These are phyloP conservation scores for Halichondria panicea DNA, from an alignment of 37 sponge, comb jelly and placozoan genomes.

Conservation along the genomic window DNA sequence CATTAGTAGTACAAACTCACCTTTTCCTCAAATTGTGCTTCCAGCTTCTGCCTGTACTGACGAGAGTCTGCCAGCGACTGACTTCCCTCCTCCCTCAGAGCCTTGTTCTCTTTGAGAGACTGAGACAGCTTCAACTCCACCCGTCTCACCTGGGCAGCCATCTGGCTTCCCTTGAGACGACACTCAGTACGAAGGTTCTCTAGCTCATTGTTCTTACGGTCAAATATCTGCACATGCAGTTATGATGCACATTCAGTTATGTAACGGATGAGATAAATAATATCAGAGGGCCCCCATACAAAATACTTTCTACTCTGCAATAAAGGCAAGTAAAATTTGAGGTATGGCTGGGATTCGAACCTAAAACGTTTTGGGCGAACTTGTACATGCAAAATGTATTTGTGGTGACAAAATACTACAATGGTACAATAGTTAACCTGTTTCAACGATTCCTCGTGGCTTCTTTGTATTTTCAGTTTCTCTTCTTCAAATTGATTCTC, in stretches of 20 bases:
- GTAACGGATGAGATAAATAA: no score
- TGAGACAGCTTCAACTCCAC: constrained; percentile 14
- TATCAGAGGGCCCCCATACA: no score
- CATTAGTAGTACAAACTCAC: background rate
- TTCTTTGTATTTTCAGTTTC: background rate
- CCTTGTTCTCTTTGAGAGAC: background rate
- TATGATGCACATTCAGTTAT: background rate
- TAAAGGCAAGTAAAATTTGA: no score
- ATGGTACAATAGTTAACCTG: background rate
- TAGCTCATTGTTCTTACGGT: constrained; percentile 21
- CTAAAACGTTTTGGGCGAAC: no score
- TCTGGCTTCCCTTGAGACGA: background rate
- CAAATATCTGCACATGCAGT: background rate
- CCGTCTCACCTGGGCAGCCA: background rate
- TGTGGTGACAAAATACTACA: background rate
- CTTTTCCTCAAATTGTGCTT: constrained; percentile 8
- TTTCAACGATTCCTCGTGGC: constrained; percentile 2
- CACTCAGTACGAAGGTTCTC: constrained; percentile 8
- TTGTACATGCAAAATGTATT: no score
- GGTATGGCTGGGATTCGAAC: no score
- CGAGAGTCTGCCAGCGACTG: background rate
- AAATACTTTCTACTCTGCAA: no score
- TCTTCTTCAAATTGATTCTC: constrained; percentile 4
- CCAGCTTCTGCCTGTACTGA: background rate
- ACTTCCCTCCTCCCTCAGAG: background rate